A percentile compares a stretch with the other conserved stretches of the same genome.
Conservation (phyloP, 2,888 invertebrate species). For the Agrochola litura region DNA sequence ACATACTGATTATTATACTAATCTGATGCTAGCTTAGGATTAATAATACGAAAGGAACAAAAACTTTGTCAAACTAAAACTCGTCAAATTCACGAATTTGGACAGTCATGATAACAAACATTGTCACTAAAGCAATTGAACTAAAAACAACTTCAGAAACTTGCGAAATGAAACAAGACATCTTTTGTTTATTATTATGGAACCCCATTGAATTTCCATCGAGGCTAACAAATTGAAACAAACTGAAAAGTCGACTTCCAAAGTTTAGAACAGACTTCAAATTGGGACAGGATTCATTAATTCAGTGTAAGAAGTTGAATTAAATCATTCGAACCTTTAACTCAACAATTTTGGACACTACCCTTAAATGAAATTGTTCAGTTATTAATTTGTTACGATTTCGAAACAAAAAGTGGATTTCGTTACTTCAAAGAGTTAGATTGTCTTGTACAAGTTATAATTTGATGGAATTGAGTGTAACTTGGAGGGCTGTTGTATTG, state of each 20-base stretch:
- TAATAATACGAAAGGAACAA: constrained; percentile 6
- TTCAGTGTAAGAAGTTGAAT: constrained; percentile 85
- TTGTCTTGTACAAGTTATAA: constrained; percentile 70
- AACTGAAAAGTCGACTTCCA: constrained; percentile 84
- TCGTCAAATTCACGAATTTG: constrained; percentile 44
- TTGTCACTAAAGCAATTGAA: constrained; percentile 62
- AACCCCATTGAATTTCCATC: constrained; percentile 82
- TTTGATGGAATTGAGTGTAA: constrained; percentile 68
- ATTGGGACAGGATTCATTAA: constrained; percentile 85
- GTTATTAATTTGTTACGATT: constrained; percentile 76
- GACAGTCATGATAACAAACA: constrained; percentile 55
- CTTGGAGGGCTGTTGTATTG: constrained; percentile 61
- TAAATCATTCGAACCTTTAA: constrained; percentile 83
- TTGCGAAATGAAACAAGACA: constrained; percentile 72
- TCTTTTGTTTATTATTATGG: constrained; percentile 81
- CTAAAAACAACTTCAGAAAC: constrained; percentile 56
- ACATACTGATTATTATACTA: background rate
- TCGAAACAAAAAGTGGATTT: constrained; percentile 71
- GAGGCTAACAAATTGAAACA: constrained; percentile 87
- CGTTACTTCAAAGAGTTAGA: constrained; percentile 67
- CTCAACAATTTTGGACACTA: constrained; percentile 75
- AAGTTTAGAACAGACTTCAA: constrained; percentile 80
- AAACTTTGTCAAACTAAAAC: constrained; percentile 29
- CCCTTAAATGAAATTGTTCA: constrained; percentile 74
- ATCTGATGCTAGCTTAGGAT: background rate